These are phyloP conservation scores for Galeopterus variegatus DNA, from an alignment of 2,113 vertebrate genomes.

Conservation along the genomic window DNA sequence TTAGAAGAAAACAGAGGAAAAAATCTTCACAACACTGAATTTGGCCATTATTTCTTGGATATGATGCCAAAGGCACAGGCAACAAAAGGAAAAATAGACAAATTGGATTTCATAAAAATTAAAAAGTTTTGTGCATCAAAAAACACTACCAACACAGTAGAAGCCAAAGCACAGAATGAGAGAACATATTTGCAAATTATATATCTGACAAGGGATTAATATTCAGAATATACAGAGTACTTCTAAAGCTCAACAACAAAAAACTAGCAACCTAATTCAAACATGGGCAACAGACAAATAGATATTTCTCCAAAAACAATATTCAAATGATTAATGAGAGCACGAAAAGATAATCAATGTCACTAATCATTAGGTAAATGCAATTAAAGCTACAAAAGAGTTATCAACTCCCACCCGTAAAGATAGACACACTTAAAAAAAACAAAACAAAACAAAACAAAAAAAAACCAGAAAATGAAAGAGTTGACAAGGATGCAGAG, in stretches of 20 bases:
- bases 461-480: not conserved
- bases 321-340: not conserved
- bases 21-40: not conserved
- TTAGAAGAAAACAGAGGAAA: not conserved
- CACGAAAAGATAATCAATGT: not conserved
- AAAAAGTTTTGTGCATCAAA: not conserved
- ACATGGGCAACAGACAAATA: not conserved
- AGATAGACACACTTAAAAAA: not conserved
- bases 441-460: too few relatives aligned
- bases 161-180: not conserved
- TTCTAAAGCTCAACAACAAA: not conserved
- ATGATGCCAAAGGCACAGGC: not conserved
- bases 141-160: not conserved
- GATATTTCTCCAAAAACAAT: not conserved
- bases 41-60: not conserved
- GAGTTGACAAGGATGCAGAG: not conserved
- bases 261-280: not conserved
- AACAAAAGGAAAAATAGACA: not conserved
- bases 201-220: not conserved
- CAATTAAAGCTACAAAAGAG: not conserved
- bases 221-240: not conserved
- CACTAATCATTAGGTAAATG: too few relatives aligned
- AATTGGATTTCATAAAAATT: not conserved
- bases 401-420: not conserved
- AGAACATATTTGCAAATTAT: not conserved